Evolutionary conservation across 2,113 vertebrate species (phyloP), one percentile per base, ranked within the genome.

Genomic region (Maylandia zebra): DNA sequence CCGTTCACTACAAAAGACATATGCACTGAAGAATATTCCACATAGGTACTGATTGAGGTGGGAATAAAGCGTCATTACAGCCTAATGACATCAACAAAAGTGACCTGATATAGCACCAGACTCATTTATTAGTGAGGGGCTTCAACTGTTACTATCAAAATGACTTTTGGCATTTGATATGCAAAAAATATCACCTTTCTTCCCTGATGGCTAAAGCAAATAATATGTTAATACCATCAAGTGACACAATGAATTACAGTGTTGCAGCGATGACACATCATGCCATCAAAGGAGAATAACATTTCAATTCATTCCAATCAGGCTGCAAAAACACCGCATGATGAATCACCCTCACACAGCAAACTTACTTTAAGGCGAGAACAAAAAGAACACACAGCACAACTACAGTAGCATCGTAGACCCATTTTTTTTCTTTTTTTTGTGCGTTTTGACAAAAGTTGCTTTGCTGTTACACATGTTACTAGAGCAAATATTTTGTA

Each of bases 401-500:
- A 82, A 80, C 79, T 24, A 16, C 52, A 45, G 66, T 1, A 32
- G n/a, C 12, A 41, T 3, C 36, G 10, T 3, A 2, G 36, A 53
- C 38, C 14, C 10, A 10, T 24, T 55, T 84, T 30, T n/a, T 22
- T 19, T 1, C 10, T 55, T 83, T n/a, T 14, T 32, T 57, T 7
- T 30, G n/a, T 45, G 57, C 19, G 2, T 86, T 88, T 81, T 38
- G 78, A 81, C 30, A 92, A 90, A 95, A 95, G 86, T 95, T 94
- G 84, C 83, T 82, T 85, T 85, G 87, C 57, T 88, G 85, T 86
- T 91, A 84, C 90, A 91, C 64, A 74, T 90, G 86, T 93, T 95
- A 93, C 96, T 92, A 90, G 90, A 94, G 82, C 92, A 94, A 95
- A 96, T 95, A 96, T 95, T 95, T 95, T 88, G 88, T 91, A 86